Conservation (phyloP, 2,888 invertebrate genomes). For the Nebria salina region DNA sequence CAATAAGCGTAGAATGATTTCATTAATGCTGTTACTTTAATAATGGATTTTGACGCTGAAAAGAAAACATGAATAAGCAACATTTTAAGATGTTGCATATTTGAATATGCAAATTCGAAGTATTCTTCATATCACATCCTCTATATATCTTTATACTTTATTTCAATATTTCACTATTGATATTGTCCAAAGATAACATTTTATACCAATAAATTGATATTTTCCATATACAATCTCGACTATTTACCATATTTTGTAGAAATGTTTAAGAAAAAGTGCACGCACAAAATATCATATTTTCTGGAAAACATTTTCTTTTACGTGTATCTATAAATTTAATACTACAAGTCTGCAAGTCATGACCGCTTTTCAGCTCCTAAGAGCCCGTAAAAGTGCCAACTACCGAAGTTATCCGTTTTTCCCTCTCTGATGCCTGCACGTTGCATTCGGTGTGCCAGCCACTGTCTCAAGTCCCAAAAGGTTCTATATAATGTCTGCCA, state of each 20-base stretch:
- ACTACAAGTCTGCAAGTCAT: not conserved
- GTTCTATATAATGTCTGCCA: not conserved
- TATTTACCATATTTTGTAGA: not conserved
- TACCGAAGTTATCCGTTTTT: not conserved
- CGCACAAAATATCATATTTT: not conserved
- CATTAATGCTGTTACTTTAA: too few species aligned
- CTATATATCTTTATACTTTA: not conserved
- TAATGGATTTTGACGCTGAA: too few species aligned
- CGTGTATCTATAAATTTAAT: not conserved
- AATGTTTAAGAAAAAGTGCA: not conserved
- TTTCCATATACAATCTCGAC: not conserved
- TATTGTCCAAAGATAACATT: not conserved
- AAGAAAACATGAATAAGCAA: too few species aligned
- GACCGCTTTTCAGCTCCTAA: not conserved
- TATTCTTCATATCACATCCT: too few species aligned
- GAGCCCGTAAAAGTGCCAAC: not conserved
- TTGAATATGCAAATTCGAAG: too few species aligned
- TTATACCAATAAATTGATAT: not conserved
- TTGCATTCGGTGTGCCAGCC: not conserved
- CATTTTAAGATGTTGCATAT: too few species aligned
- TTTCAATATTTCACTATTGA: not conserved
- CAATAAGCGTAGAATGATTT: too few species aligned
- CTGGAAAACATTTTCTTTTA: not conserved
- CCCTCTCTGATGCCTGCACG: not conserved
- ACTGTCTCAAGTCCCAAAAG: not conserved